A percentile compares a stretch with the other conserved stretches of the same genome.
phyloP scores from a whole-genome alignment of 2,113 vertebrate genomes.

The Neopipo cinnamomea region DNA sequence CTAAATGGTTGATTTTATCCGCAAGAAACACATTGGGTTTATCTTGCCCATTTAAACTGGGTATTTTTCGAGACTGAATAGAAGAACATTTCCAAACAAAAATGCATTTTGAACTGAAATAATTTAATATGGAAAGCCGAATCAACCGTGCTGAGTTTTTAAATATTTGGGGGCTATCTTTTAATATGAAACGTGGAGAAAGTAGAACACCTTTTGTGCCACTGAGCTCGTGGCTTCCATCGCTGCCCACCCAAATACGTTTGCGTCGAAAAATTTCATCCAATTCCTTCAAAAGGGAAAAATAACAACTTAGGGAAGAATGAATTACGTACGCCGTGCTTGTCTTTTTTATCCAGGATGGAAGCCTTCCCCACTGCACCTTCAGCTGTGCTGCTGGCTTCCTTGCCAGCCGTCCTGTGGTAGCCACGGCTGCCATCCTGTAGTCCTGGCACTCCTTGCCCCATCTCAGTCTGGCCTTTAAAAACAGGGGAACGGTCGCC shows the following conservation, averaged over 20 bases:
- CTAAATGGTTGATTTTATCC: neutral
- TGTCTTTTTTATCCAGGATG: conserved; percentile 38
- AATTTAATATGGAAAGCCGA: neutral
- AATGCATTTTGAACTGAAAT: neutral
- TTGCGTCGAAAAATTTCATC: neutral
- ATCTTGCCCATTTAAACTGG: neutral
- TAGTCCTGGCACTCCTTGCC: conserved; percentile 75
- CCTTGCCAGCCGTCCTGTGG: conserved; percentile 60
- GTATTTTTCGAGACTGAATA: neutral
- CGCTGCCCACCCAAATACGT: accelerated
- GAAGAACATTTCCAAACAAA: neutral
- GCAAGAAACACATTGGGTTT: neutral
- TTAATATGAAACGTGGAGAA: neutral
- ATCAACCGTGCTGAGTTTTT: neutral
- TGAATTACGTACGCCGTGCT: neutral
- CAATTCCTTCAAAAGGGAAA: neutral
- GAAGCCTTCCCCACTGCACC: conserved; percentile 69
- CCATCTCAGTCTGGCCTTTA: conserved; percentile 72
- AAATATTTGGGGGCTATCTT: neutral
- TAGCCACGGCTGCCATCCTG: conserved; percentile 42
- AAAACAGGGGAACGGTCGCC: neutral
- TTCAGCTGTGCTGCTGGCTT: conserved; percentile 73
- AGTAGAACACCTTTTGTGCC: neutral
- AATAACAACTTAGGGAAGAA: neutral
- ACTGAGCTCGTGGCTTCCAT: neutral